phyloP scores from a whole-genome alignment of 2,888 invertebrate species.

The Epirrhoe alternata region DNA sequence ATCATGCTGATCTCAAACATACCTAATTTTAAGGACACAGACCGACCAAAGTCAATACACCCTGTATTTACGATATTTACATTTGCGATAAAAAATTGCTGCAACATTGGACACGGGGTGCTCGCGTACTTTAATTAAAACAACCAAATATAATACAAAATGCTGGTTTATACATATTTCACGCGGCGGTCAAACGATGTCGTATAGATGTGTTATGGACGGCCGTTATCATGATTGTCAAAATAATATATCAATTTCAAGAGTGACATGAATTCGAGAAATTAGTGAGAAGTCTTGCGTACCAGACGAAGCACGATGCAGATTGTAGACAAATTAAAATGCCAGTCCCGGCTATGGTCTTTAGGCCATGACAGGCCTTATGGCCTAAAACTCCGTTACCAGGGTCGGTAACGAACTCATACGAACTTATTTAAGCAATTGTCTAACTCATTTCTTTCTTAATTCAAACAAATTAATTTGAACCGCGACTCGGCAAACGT shows the following conservation, averaged over 20 bases:
- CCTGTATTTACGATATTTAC: conserved; percentile 53
- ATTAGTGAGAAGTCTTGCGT: not conserved
- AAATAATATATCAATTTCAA: not conserved
- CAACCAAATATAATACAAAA: conserved; percentile 66
- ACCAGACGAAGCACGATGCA: not conserved
- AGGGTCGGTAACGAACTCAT: too few species aligned
- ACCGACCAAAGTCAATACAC: conserved; percentile 36
- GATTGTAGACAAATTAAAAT: too few species aligned
- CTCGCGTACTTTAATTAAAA: conserved; percentile 70
- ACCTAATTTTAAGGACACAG: conserved; percentile 9
- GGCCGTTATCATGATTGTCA: conserved; percentile 31
- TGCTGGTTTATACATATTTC: conserved; percentile 53
- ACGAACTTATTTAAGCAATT: too few species aligned
- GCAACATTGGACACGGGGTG: conserved; percentile 52
- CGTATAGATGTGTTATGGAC: conserved; percentile 37
- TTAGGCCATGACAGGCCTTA: too few species aligned
- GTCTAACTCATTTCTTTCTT: too few species aligned
- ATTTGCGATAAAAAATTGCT: conserved; percentile 62
- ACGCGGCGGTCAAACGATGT: conserved; percentile 43
- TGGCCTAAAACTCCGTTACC: too few species aligned
- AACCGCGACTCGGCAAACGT: too few species aligned
- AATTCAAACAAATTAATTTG: too few species aligned
- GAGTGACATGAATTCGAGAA: conserved; percentile 10
- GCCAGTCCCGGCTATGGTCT: too few species aligned
- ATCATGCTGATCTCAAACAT: conserved; percentile 1